Evolutionary conservation across 2,797 vertebrate genomes (phyloP), one percentile per base, ranked within the genome.

Genomic region (Lagocephalus sceleratus): DNA sequence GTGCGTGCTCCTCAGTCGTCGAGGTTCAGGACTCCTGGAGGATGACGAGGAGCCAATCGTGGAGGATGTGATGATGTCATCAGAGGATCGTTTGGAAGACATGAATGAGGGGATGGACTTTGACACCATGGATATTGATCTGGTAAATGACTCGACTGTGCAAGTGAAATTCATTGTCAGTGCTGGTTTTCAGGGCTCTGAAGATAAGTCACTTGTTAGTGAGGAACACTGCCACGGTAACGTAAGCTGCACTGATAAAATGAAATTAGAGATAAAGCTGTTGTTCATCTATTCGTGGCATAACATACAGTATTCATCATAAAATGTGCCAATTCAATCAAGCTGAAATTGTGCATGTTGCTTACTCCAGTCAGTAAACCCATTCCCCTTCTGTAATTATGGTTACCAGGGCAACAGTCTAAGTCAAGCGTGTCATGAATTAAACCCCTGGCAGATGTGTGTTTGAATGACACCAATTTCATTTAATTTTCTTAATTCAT

Each of bases 21-120:
- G 95, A 87, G 93, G 94, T 66, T 92, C 94, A 63, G 93, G 95
- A 58, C 87, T 98, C 75, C 96, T 98, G 95, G 96, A 98, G 85
- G 96, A 98, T 64, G 96, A 98, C 54, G 95, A 98, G 83, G 95
- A 98, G 80, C 96, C 96, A 50, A 98, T 98, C 40, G 95, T 98
- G 71, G 96, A 98, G 90, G 96, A 98, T 69, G 96, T 98, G 72
- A 98, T 98, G 96, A 98, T 98, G 96, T 98, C 96, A 68, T 98
- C 96, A 44, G 96, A 98, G 85, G 94, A 95, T 61, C 90, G 95
- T 63, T 91, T 98, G 76, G 95, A 98, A 66, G 96, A 98, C 87
- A 93, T 98, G 73, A 97, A 96, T 22, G 96, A 98, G 86, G 94
- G 94, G 86, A 98, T 98, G 94, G 96, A 96, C 82, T 98, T 98